These are phyloP conservation scores for Drosophila jambulina DNA, from an alignment of 1,140 invertebrate species.

Conservation along the genomic window DNA sequence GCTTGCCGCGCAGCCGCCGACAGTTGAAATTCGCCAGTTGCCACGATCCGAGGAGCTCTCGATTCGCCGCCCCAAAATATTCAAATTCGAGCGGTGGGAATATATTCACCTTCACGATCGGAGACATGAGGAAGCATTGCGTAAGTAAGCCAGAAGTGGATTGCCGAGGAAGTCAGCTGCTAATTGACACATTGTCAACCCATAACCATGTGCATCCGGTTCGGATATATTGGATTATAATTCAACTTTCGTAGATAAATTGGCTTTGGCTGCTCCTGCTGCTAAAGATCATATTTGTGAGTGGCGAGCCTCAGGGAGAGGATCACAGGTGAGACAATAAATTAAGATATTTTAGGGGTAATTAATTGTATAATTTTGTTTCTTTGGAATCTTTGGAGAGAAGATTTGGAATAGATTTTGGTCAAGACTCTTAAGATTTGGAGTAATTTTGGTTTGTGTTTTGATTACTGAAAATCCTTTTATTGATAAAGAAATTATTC, in stretches of 20 bases:
- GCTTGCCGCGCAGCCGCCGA: constrained; percentile 74
- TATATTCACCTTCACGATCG: constrained; percentile 1
- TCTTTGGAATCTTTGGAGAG: too few relatives aligned
- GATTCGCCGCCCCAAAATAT: constrained; percentile 25
- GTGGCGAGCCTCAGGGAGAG: constrained; percentile 57
- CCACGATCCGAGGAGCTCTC: constrained; percentile 39
- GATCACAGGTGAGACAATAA: constrained; percentile 61
- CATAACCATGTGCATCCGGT: constrained; percentile 21
- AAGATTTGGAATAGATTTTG: neutral
- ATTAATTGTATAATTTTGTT: neutral
- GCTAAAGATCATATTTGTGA: constrained; percentile 25
- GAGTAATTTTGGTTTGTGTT: neutral
- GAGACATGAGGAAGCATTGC: constrained; percentile 74
- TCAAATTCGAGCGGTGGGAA: constrained; percentile 43
- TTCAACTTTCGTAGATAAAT: constrained; percentile 42
- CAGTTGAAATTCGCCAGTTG: constrained; percentile 54
- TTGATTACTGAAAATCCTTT: neutral
- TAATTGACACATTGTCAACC: constrained; percentile 35
- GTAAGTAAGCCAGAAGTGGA: constrained; percentile 65
- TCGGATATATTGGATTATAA: constrained; percentile 23
- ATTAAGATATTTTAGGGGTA: too few relatives aligned
- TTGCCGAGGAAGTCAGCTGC: constrained; percentile 33
- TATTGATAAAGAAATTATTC: too few relatives aligned
- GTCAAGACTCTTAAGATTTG: neutral
- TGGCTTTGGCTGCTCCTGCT: constrained; percentile 60